Evolutionary conservation across 2,888 invertebrate genomes (phyloP).

Genomic region (Drosophila flavopinicola): DNA sequence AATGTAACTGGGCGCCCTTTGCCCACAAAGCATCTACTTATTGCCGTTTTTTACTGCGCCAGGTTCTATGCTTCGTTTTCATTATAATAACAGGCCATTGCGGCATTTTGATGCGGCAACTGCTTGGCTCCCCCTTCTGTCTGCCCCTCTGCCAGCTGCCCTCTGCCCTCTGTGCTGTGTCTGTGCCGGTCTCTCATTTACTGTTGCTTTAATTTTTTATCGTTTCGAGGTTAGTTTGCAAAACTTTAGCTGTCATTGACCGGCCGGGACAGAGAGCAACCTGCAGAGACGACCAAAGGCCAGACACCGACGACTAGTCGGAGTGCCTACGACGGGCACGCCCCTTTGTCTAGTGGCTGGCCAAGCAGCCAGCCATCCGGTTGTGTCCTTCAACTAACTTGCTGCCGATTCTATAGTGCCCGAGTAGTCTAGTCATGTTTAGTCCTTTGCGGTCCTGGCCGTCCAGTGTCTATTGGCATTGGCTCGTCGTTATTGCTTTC

Average conservation of each 20-base stretch:
- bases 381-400: conserved; percentile 71
- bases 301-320: conserved; percentile 46
- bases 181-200: conserved; percentile 32
- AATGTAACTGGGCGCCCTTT: conserved; percentile 41
- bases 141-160: too few relatives aligned
- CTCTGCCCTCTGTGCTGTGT: background rate
- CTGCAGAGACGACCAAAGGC: conserved; percentile 37
- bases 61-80: conserved; percentile 66
- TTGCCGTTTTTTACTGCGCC: conserved; percentile 50
- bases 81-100: conserved; percentile 76
- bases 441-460: conserved; percentile 41
- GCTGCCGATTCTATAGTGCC: conserved; percentile 27
- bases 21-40: conserved; percentile 39
- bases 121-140: conserved; percentile 10
- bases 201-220: conserved; percentile 76
- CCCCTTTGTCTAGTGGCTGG: conserved; percentile 44
- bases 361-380: conserved; percentile 16
- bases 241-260: conserved; percentile 80
- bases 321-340: conserved; percentile 38
- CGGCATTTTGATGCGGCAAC: conserved; percentile 73
- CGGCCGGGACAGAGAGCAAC: conserved; percentile 31
- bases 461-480: conserved; percentile 71
- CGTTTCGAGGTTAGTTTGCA: conserved; percentile 75
- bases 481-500: conserved; percentile 78
- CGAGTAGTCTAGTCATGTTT: conserved; percentile 49